Conservation (phyloP, 2,113 vertebrate genomes). For the Cochlearius cochlearius region DNA sequence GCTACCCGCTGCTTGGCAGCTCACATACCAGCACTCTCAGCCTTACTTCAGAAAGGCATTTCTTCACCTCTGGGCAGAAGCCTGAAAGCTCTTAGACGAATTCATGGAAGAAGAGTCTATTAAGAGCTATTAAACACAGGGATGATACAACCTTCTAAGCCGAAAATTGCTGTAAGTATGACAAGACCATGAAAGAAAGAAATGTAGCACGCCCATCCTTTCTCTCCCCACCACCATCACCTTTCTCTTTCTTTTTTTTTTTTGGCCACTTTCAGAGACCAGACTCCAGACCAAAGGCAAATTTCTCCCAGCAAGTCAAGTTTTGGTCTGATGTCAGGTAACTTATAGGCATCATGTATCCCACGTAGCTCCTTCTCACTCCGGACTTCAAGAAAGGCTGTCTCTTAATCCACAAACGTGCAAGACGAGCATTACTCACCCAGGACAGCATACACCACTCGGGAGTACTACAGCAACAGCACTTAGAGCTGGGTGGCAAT, state of each 20-base stretch:
- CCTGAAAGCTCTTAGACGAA: neutral
- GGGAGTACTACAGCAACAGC: neutral
- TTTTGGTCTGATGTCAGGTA: neutral
- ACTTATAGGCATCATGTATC: neutral
- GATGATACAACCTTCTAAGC: neutral
- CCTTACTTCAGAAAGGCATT: neutral
- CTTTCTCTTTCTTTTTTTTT: neutral
- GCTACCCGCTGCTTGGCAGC: neutral
- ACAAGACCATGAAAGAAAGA: neutral
- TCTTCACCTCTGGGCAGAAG: neutral
- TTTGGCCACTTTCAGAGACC: neutral
- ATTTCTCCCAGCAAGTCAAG: neutral
- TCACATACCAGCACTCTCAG: rapidly evolving
- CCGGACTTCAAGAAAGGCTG: neutral
- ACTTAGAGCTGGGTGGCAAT: neutral
- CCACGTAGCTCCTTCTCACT: neutral
- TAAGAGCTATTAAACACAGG: neutral
- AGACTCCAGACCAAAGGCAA: neutral
- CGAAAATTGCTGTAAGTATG: neutral
- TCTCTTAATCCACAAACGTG: neutral
- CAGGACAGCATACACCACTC: neutral
- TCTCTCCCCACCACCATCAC: neutral
- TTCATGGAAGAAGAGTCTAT: neutral
- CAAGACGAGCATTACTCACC: neutral
- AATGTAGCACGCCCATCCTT: neutral